Evolutionary conservation across 2,888 invertebrate genomes (phyloP), one percentile per base, ranked within the genome.

Genomic region (Odontomyia ornata): DNA sequence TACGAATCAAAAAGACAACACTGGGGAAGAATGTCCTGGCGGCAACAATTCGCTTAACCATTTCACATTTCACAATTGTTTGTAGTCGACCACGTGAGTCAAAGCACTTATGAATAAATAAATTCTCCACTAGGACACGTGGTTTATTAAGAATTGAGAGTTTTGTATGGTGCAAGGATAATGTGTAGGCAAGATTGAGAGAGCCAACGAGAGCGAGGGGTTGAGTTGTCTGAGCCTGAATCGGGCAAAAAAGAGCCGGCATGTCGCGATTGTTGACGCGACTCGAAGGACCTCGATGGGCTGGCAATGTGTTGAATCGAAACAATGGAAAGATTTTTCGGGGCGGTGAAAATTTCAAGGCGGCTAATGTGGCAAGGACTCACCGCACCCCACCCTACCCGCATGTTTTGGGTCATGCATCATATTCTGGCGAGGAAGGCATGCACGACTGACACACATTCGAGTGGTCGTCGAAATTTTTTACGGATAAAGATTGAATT

Each of bases 361-460:
- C 9, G 28, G 30, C 18, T 13, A 15, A 36, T 9, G 5, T 21
- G 25, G 62, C n/a, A 30, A 28, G 28, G n/a, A 30, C 65, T 30
- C 28, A 65, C 9, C 3, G 7, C 36, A 18, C 30, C 15, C 9
- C 28, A 65, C 9, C 3, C 21, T 18, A 18, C 30, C 15, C 9
- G 36, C 36, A 36, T n/a, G 9, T 36, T 36, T 36, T 36, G 36
- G 36, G 36, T 36, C 36, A 36, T 36, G 36, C 9, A 36, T 36
- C 36, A 36, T 36, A 36, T 9, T 9, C 5, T 36, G 36, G 36
- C 36, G 3, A 30, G 5, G 67, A 67, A 36, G 67, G 46, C 21
- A 18, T 73, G 36, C 57, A 47, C 56, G 57, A 73, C 72, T 73
- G 72, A 73, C 72, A 73, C 57, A 73, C 57, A 57, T 73, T 73